Percentiles rank a stretch among this genome's conserved stretches.
Conservation (phyloP, 2,113 vertebrate genomes). For the Panthera tigris region DNA sequence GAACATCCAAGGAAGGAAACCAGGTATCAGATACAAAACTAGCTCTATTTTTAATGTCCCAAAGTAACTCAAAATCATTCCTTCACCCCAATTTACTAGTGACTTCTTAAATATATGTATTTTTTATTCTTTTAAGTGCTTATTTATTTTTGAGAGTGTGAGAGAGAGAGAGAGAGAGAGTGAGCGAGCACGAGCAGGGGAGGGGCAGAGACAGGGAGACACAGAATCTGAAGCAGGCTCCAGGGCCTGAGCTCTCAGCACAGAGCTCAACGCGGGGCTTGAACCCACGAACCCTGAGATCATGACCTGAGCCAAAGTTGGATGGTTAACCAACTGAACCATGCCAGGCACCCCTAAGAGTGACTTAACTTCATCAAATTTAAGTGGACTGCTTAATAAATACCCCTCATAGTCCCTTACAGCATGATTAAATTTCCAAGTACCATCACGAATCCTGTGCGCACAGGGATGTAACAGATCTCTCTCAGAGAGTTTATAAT, state of each 20-base stretch:
- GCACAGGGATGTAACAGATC: background rate
- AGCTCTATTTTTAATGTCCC: background rate
- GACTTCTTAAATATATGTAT: background rate
- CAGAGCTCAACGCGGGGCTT: too few relatives aligned
- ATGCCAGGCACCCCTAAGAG: too few relatives aligned
- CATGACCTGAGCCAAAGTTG: too few relatives aligned
- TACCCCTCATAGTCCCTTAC: background rate
- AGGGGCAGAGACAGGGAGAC: too few relatives aligned
- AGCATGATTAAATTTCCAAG: background rate
- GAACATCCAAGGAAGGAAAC: background rate
- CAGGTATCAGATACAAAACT: background rate
- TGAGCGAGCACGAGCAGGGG: too few relatives aligned
- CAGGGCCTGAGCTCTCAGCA: too few relatives aligned
- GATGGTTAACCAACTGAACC: too few relatives aligned
- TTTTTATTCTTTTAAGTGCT: too few relatives aligned
- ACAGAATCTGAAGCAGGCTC: too few relatives aligned
- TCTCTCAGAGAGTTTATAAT: background rate
- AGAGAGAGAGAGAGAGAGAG: too few relatives aligned
- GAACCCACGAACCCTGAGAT: too few relatives aligned
- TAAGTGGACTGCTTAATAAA: background rate
- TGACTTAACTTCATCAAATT: background rate
- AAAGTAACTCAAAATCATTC: background rate
- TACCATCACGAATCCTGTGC: background rate
- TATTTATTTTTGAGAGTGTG: too few relatives aligned
- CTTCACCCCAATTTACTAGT: background rate